phyloP scores from a whole-genome alignment of 2,113 vertebrate genomes.

The Panthera leo region DNA sequence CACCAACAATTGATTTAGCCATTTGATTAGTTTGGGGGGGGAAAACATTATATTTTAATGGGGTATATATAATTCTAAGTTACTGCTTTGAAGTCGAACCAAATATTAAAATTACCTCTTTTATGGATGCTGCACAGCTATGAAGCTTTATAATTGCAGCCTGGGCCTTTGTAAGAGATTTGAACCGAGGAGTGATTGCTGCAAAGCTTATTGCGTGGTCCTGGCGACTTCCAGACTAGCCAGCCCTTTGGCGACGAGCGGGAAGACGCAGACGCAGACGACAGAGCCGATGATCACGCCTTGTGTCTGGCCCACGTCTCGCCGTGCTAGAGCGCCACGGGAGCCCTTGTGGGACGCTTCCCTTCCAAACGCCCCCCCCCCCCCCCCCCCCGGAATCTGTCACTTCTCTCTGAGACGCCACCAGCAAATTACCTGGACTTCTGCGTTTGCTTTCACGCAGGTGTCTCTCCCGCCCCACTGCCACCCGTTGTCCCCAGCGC shows the following conservation, averaged over 20 bases:
- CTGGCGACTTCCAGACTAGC: background rate
- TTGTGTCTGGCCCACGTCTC: background rate
- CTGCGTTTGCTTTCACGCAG: background rate
- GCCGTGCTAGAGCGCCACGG: background rate
- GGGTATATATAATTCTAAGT: slow-evolving; percentile 86
- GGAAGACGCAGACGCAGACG: background rate
- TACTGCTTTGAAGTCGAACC: slow-evolving; percentile 84
- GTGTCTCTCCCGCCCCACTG: background rate
- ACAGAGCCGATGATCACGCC: background rate
- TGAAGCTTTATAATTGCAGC: slow-evolving; percentile 86
- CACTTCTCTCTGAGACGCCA: no score
- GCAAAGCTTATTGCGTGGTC: background rate
- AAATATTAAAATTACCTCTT: slow-evolving; percentile 84
- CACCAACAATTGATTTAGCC: slow-evolving; percentile 86
- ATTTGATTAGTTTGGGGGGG: slow-evolving; percentile 85
- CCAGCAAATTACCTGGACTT: background rate
- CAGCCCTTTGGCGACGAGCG: background rate
- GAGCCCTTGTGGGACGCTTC: background rate
- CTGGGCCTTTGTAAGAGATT: slow-evolving; percentile 72
- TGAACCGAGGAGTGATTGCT: slow-evolving; percentile 49
- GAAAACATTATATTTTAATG: slow-evolving; percentile 86
- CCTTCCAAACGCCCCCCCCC: background rate
- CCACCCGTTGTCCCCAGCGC: background rate
- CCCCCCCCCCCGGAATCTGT: no score
- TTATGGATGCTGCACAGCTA: slow-evolving; percentile 76